Percentiles rank a stretch among this genome's conserved stretches.
phyloP scores from a whole-genome alignment of 2,888 invertebrate species.

The Melolontha melolontha region DNA sequence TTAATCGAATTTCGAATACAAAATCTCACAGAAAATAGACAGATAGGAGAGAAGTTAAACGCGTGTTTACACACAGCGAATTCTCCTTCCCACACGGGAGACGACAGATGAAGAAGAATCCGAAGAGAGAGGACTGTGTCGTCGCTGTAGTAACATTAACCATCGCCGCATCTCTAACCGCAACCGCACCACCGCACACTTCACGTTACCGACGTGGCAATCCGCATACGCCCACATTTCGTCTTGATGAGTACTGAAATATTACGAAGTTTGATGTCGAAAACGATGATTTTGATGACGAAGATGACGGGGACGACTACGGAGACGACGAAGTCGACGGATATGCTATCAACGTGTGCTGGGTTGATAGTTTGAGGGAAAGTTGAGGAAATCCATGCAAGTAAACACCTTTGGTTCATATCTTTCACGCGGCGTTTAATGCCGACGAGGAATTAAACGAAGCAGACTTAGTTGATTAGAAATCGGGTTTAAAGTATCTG shows the following conservation, averaged over 20 bases:
- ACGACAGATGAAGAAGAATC: no score
- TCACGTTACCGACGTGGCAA: slow-evolving; percentile 18
- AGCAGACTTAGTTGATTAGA: slow-evolving; percentile 54
- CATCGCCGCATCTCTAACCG: slow-evolving; percentile 11
- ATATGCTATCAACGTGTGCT: neutral
- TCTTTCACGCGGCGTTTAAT: slow-evolving; percentile 64
- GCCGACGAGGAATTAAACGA: slow-evolving; percentile 59
- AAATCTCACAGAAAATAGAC: no score
- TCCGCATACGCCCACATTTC: slow-evolving; percentile 15
- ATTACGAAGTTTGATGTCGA: slow-evolving; percentile 58
- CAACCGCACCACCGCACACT: slow-evolving; percentile 25
- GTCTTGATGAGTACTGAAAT: slow-evolving; percentile 58
- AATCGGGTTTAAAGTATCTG: slow-evolving; percentile 44
- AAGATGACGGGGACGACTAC: slow-evolving; percentile 3
- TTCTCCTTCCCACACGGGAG: no score
- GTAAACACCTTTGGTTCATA: slow-evolving; percentile 63
- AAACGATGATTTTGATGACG: slow-evolving; percentile 12
- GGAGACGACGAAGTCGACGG: neutral
- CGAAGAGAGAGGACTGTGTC: no score
- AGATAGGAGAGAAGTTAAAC: no score
- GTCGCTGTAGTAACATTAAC: no score
- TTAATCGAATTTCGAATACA: no score
- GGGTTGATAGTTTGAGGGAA: slow-evolving; percentile 51
- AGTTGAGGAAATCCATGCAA: slow-evolving; percentile 63
- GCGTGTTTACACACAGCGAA: no score